Evolutionary conservation across 2,888 invertebrate genomes (phyloP).

Genomic region (Petrophora chlorosata): DNA sequence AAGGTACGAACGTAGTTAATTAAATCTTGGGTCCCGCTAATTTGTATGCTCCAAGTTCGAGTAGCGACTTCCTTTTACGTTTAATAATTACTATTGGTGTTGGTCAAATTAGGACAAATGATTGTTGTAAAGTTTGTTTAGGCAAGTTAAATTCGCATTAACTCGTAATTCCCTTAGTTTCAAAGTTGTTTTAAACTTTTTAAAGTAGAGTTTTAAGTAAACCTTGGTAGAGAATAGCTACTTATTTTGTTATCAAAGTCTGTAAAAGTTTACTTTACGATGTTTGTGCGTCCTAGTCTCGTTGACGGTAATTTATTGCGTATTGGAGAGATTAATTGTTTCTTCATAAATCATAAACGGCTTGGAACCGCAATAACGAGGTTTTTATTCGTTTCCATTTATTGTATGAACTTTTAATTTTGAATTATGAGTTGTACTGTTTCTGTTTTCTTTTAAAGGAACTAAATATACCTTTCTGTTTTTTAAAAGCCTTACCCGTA

Average conservation of each 20-base stretch:
- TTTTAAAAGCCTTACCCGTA: no score
- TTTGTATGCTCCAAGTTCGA: constrained; percentile 5
- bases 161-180: constrained; percentile 3
- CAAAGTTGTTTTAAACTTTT: constrained; percentile 11
- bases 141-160: no score
- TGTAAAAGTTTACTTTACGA: constrained; percentile 1
- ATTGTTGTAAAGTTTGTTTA: constrained; percentile 2
- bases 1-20: constrained; percentile 47
- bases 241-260: constrained; percentile 1
- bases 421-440: no score
- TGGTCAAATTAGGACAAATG: background rate
- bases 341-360: background rate
- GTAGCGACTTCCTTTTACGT: no score
- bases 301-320: constrained; percentile 1
- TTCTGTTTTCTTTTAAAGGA: no score
- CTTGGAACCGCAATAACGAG: background rate
- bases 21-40: constrained; percentile 33
- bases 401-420: no score
- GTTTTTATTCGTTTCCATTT: constrained; percentile 8
- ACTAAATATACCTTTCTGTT: no score
- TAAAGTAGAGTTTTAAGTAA: background rate
- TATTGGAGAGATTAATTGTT: background rate
- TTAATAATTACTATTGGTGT: background rate
- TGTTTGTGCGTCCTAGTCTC: constrained; percentile 8
- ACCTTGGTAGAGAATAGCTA: no score